Conservation (phyloP, 2,797 vertebrate species). For the Tenualosa thibaudeaui region DNA sequence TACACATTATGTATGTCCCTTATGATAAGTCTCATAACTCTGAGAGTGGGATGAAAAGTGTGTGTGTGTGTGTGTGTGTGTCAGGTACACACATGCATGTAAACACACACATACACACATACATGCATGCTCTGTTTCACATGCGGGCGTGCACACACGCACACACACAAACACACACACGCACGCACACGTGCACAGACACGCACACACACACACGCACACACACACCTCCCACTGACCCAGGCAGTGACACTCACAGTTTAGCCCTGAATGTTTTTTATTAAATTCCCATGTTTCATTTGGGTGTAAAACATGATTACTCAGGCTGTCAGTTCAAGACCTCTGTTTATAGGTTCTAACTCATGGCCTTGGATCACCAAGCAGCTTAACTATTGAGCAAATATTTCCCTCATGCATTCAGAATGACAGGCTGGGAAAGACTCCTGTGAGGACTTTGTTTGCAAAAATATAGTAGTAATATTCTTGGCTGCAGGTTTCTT, state of each 20-base stretch:
- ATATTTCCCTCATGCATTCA: background rate
- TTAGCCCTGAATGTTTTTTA: conserved; percentile 13
- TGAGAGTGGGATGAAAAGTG: background rate
- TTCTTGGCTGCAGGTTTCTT: background rate
- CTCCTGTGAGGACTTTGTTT: background rate
- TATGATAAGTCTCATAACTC: conserved; percentile 29
- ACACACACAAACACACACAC: background rate
- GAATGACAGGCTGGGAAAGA: background rate
- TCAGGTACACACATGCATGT: background rate
- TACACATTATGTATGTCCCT: conserved; percentile 53
- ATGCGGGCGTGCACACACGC: background rate
- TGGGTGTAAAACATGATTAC: conserved; percentile 6
- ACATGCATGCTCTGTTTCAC: background rate
- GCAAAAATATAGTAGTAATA: background rate
- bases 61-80: background rate
- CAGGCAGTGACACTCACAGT: background rate
- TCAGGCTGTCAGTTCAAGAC: background rate
- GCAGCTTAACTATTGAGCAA: background rate
- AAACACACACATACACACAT: conserved; percentile 24
- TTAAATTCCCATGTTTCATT: conserved; percentile 19
- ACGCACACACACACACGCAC: conserved; percentile 27
- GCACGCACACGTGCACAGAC: background rate
- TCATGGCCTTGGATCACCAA: background rate
- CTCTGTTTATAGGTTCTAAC: background rate
- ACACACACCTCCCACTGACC: conserved; percentile 2